Percentiles rank a stretch among this genome's conserved stretches.
These are phyloP conservation scores for Characodon lateralis DNA, from an alignment of 2,797 vertebrate species.

Conservation along the genomic window DNA sequence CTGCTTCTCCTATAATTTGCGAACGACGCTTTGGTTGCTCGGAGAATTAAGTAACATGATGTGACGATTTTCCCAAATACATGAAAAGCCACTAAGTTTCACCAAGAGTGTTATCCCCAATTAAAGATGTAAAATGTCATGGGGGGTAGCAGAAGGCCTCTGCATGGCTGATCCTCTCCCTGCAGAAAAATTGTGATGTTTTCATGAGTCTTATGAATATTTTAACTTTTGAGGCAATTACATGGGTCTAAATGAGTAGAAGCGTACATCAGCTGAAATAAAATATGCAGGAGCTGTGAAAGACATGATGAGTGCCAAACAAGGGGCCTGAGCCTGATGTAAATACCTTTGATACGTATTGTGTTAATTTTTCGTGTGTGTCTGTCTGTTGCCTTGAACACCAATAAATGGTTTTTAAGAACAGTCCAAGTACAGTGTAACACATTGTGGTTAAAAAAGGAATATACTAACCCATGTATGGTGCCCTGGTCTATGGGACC, in stretches of 20 bases:
- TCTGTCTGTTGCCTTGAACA: not conserved
- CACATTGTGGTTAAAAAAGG: too few species aligned
- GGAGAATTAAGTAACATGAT: slow-evolving; percentile 54
- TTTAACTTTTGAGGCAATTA: slow-evolving; percentile 75
- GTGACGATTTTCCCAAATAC: slow-evolving; percentile 63
- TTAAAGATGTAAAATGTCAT: slow-evolving; percentile 64
- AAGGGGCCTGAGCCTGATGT: slow-evolving; percentile 32
- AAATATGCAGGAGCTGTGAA: slow-evolving; percentile 69
- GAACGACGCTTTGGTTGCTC: slow-evolving; percentile 27
- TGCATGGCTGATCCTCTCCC: slow-evolving; percentile 61
- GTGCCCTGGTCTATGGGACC: too few species aligned
- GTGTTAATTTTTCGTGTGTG: slow-evolving; percentile 11
- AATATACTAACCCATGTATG: too few species aligned
- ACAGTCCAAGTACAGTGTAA: too few species aligned
- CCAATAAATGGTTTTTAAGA: too few species aligned
- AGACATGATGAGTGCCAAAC: slow-evolving; percentile 57
- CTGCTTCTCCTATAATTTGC: slow-evolving; percentile 46
- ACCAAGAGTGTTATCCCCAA: slow-evolving; percentile 54
- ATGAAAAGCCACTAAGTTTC: slow-evolving; percentile 59
- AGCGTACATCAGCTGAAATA: slow-evolving; percentile 50
- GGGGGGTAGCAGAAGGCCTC: slow-evolving; percentile 58
- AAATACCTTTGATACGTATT: slow-evolving; percentile 34
- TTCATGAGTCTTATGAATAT: slow-evolving; percentile 76
- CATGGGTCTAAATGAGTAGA: slow-evolving; percentile 70
- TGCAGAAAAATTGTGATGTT: slow-evolving; percentile 63